Percentiles rank a stretch among this genome's conserved stretches.
Conservation (phyloP, 2,113 vertebrate genomes). For the Lophotis ruficrista region DNA sequence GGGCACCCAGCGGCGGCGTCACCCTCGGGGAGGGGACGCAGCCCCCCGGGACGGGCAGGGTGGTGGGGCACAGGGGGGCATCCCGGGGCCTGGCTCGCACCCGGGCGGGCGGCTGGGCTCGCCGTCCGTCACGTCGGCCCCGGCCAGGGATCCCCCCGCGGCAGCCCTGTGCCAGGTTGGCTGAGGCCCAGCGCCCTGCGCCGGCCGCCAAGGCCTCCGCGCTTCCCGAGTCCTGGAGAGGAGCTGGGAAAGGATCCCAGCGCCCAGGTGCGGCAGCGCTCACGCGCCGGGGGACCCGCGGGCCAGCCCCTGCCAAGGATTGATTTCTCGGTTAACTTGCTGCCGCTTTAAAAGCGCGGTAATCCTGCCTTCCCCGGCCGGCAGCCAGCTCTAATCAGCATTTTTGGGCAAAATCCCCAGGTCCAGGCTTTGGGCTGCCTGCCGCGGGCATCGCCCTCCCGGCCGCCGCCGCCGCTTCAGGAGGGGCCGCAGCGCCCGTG, state of each 20-base stretch:
- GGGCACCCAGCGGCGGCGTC: background rate
- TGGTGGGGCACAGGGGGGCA: background rate
- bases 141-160: constrained; percentile 25
- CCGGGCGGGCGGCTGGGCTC: background rate
- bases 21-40: rapidly evolving
- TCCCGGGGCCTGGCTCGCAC: background rate
- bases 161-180: constrained; percentile 47
- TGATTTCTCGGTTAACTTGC: constrained; percentile 53
- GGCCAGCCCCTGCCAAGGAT: constrained; percentile 32
- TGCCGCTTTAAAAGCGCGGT: constrained; percentile 22
- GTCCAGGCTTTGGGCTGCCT: background rate
- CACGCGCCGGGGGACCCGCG: background rate
- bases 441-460: background rate
- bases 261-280: constrained; percentile 16
- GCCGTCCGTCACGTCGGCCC: constrained; percentile 10
- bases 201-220: background rate
- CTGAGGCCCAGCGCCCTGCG: background rate
- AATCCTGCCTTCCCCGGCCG: constrained; percentile 21
- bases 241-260: constrained; percentile 54
- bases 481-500: background rate
- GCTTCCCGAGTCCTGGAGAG: constrained; percentile 59
- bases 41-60: background rate
- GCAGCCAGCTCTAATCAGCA: background rate
- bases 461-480: rapidly evolving
- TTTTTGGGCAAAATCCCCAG: constrained; percentile 42